Percentiles rank a stretch among this genome's conserved stretches.
Evolutionary conservation across 2,113 vertebrate species (phyloP).

Genomic region (Gopherus evgoodei): DNA sequence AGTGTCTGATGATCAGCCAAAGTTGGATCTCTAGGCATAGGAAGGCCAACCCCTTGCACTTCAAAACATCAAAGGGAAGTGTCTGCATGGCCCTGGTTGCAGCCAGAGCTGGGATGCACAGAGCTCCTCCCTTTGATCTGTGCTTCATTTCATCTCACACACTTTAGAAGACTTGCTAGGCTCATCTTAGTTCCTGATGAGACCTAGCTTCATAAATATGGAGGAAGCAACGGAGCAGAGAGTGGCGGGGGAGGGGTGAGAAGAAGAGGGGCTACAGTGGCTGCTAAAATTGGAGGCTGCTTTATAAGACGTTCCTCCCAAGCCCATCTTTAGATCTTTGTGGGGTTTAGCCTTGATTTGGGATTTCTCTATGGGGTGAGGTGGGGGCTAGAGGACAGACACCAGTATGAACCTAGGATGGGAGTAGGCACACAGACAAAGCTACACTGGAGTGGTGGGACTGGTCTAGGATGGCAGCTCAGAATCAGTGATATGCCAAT

Average conservation of each 20-base stretch:
- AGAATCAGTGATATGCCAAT: neutral
- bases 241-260: neutral
- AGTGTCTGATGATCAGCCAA: neutral
- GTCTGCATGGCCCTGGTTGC: neutral
- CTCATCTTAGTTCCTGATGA: neutral
- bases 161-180: neutral
- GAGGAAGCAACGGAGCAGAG: neutral
- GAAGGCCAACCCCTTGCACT: neutral
- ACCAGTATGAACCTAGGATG: no score
- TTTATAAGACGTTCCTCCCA: neutral
- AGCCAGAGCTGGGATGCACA: neutral
- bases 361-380: neutral
- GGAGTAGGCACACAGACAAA: no score
- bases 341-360: neutral
- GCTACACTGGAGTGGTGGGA: neutral
- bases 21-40: neutral
- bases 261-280: neutral
- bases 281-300: neutral
- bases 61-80: neutral
- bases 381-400: neutral
- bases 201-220: neutral
- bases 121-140: neutral
- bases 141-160: neutral
- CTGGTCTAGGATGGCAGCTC: neutral
- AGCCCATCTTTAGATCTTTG: neutral